Base-by-base conservation (phyloP, 2,113 vertebrate species). In the Ctenomys sociabilis region DNA sequence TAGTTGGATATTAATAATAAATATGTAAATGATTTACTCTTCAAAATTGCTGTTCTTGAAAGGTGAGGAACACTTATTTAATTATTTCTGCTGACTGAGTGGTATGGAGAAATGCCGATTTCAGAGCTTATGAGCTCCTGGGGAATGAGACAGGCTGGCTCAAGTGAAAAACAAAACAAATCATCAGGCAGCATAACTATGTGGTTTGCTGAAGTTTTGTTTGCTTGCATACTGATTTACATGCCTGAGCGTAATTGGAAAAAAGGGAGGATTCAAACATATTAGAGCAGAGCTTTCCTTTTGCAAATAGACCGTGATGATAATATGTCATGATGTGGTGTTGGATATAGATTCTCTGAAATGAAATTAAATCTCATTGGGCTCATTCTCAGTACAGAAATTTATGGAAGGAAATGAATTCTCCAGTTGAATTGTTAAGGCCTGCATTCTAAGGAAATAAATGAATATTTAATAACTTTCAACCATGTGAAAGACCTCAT, bases 281-380 rank as follows among this genome's bases (percentile, higher is more conserved):
- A 22, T 95, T 52, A 85, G 32, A 90, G 49, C 17, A 35, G 64
- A 28, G 35, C 72, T 54, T 88, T 45, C 61, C 37, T 81, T 85
- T 82, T 32, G 68, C 83, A 96, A 91, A 89, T 26, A 93, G 86
- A 78, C 52, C 57, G 52, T 24, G 82, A 83, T 96, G 82, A 40
- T 91, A 68, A 95, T 84, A 75, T 45, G 80, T 14, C 13, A 28
- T 68, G 78, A 86, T 89, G 43, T 32, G 22, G n/a, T 70, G 16
- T 78, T 5, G 1, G 66, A 63, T 93, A 80, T 45, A 63, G 66
- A 88, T 57, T 88, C 45, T 92, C 61, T 73, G 94, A 94, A 94
- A 94, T 95, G 90, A 96, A 93, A 88, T 88, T 83, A 94, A 80
- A 43, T 94, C 91, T 94, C 93, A n/a, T 70, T 81, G 84, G 96